Evolutionary conservation across 2,888 invertebrate species (phyloP).

Genomic region (Mallateleia sp.): DNA sequence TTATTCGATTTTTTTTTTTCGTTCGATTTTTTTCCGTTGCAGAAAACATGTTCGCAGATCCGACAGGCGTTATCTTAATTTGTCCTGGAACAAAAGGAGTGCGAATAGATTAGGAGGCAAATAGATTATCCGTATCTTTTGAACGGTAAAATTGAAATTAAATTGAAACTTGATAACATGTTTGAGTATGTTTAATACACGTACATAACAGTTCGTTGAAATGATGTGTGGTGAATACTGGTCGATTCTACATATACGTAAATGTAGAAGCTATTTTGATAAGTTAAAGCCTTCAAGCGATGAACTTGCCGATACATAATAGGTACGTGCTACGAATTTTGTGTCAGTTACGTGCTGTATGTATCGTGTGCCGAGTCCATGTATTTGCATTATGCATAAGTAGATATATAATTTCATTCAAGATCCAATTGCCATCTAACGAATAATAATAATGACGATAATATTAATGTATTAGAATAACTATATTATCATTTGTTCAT

Average conservation of each 20-base stretch:
- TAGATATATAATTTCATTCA: constrained; percentile 67
- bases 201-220: constrained; percentile 64
- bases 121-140: constrained; percentile 59
- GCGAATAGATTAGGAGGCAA: constrained; percentile 28
- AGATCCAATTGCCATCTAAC: constrained; percentile 53
- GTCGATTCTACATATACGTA: constrained; percentile 66
- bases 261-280: constrained; percentile 75
- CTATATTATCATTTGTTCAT: constrained; percentile 18
- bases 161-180: constrained; percentile 74
- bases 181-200: constrained; percentile 67
- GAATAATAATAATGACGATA: constrained; percentile 44
- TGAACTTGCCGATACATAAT: constrained; percentile 76
- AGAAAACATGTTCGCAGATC: too few species aligned
- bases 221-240: constrained; percentile 72
- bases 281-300: constrained; percentile 74
- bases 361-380: constrained; percentile 54
- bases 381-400: constrained; percentile 70
- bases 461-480: constrained; percentile 32
- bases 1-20: too few species aligned
- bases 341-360: constrained; percentile 67
- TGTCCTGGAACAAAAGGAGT: constrained; percentile 21
- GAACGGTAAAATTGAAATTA: constrained; percentile 66
- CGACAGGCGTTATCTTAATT: constrained; percentile 28
- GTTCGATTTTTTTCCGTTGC: too few species aligned
- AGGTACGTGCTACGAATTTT: constrained; percentile 74